Evolutionary conservation across 2,113 vertebrate genomes (phyloP).

Genomic region (Notiomystis cincta): DNA sequence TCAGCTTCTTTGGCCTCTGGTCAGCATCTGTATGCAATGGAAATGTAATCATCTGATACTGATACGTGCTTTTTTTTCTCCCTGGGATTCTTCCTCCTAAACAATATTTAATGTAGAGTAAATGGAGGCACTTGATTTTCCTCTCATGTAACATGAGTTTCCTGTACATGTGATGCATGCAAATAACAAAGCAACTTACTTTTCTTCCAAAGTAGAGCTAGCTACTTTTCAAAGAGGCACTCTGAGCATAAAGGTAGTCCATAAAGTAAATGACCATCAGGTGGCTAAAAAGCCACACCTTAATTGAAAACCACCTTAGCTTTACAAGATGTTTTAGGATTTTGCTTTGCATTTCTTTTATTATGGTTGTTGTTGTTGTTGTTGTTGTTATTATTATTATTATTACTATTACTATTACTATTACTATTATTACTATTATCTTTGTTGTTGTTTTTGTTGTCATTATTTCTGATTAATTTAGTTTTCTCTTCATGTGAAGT

Average conservation of each 20-base stretch:
- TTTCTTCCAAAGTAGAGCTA: neutral
- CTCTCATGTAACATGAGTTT: neutral
- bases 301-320: neutral
- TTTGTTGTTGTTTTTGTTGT: neutral
- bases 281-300: neutral
- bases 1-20: neutral
- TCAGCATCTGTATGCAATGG: neutral
- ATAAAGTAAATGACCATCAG: neutral
- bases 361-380: neutral
- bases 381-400: fast-evolving
- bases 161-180: neutral
- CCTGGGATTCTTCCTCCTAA: neutral
- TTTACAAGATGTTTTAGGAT: neutral
- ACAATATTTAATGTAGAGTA: neutral
- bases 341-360: neutral
- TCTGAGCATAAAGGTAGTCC: neutral
- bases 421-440: neutral
- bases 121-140: neutral
- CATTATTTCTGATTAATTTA: neutral
- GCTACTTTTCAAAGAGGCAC: neutral
- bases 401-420: no score
- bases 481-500: neutral
- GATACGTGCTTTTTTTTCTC: neutral
- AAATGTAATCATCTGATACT: neutral
- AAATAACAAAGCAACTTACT: neutral